Conservation (phyloP, 2,888 invertebrate species). For the Tinea trinotella region DNA sequence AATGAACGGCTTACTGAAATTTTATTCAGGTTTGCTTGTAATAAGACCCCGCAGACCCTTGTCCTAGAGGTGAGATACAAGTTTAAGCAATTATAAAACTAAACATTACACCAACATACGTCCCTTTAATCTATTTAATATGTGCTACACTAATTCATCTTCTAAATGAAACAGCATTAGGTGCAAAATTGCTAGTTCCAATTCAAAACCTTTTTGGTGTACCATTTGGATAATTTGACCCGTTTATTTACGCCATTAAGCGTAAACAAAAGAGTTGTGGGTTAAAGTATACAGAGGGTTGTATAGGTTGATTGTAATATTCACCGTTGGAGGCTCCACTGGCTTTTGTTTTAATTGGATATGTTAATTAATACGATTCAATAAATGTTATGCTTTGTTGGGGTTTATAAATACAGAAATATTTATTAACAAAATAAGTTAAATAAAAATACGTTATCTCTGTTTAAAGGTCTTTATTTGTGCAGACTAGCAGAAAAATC, state of each 20-base stretch:
- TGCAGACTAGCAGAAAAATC: no score
- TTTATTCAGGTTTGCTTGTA: slow-evolving; percentile 14
- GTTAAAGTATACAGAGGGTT: slow-evolving; percentile 44
- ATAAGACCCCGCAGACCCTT: not conserved
- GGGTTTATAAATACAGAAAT: no score
- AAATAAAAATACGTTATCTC: no score
- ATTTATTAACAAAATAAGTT: no score
- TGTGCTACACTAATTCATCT: slow-evolving; percentile 40
- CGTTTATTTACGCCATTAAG: slow-evolving; percentile 69
- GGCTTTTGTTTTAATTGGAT: slow-evolving; percentile 56
- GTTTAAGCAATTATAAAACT: slow-evolving; percentile 49
- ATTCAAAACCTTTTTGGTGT: slow-evolving; percentile 48
- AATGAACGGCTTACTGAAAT: slow-evolving; percentile 56
- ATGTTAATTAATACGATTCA: slow-evolving; percentile 62
- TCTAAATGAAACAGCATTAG: slow-evolving; percentile 39
- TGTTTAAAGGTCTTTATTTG: no score
- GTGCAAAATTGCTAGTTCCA: slow-evolving; percentile 35
- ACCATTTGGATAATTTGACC: slow-evolving; percentile 62
- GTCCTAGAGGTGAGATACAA: slow-evolving; percentile 44
- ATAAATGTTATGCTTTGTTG: no score
- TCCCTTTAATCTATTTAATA: slow-evolving; percentile 42
- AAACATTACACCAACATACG: slow-evolving; percentile 45
- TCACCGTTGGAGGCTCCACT: not conserved
- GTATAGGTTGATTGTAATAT: not conserved
- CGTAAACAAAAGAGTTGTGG: slow-evolving; percentile 65